These are phyloP conservation scores for Etheostoma cragini DNA, from an alignment of 2,113 vertebrate species.

Conservation along the genomic window DNA sequence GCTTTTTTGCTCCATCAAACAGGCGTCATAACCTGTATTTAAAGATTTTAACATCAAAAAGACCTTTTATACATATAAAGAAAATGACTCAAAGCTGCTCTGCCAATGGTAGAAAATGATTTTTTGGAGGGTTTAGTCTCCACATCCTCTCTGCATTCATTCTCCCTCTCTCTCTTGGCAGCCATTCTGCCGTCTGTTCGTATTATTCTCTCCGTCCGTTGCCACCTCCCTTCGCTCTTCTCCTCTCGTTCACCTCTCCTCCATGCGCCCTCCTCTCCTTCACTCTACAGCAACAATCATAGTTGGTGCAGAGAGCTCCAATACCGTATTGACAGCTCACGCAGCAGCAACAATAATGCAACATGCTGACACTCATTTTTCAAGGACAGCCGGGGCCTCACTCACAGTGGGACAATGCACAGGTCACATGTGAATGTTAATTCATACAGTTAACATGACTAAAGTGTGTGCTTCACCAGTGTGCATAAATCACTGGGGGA, in stretches of 20 bases:
- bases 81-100: background rate
- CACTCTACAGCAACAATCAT: constrained; percentile 17
- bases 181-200: constrained; percentile 11
- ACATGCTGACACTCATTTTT: constrained; percentile 44
- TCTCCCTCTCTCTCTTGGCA: constrained; percentile 22
- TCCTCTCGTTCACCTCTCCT: constrained; percentile 36
- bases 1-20: background rate
- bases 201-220: constrained; percentile 36
- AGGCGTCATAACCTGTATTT: too few species aligned
- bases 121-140: constrained; percentile 10
- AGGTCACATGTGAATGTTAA: background rate
- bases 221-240: background rate
- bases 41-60: background rate
- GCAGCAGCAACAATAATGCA: background rate
- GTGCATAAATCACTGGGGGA: background rate
- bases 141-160: background rate
- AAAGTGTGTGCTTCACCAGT: background rate
- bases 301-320: constrained; percentile 17
- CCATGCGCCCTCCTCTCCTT: constrained; percentile 25
- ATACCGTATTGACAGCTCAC: constrained; percentile 43
- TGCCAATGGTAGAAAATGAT: background rate
- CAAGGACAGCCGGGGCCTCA: constrained; percentile 35
- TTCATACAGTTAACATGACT: background rate
- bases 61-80: background rate
- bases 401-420: background rate